Evolutionary conservation across 1,140 invertebrate genomes (phyloP).

Genomic region (Hylyphantes graminicola): DNA sequence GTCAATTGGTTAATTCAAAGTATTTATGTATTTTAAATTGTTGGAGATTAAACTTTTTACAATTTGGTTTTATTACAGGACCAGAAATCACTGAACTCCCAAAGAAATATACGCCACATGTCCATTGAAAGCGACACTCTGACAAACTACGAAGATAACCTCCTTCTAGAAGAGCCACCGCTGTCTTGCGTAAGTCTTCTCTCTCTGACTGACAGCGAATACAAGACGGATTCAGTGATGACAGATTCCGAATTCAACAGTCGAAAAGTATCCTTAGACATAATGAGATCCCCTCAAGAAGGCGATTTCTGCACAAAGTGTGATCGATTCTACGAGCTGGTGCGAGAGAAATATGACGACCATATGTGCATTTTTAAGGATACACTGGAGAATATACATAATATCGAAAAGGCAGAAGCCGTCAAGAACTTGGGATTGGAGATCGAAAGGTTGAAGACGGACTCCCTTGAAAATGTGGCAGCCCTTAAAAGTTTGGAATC

Average conservation of each 20-base stretch:
- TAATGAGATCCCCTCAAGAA: slow-evolving; percentile 24
- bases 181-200: slow-evolving; percentile 48
- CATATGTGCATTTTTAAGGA: slow-evolving; percentile 31
- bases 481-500: background rate
- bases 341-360: slow-evolving; percentile 39
- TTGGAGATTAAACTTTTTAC: too few species aligned
- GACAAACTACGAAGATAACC: slow-evolving; percentile 36
- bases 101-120: background rate
- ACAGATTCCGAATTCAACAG: slow-evolving; percentile 46
- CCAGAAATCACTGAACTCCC: background rate
- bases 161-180: slow-evolving; percentile 37
- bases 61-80: slow-evolving; percentile 35
- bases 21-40: too few species aligned
- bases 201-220: slow-evolving; percentile 51
- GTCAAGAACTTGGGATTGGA: background rate
- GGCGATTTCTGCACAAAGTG: slow-evolving; percentile 22
- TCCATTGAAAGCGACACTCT: slow-evolving; percentile 37
- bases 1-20: too few species aligned
- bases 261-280: slow-evolving; percentile 34
- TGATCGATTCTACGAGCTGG: slow-evolving; percentile 25
- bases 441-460: background rate
- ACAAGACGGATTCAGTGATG: slow-evolving; percentile 10
- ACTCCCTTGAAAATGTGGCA: too few species aligned
- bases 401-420: slow-evolving; percentile 13
- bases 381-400: slow-evolving; percentile 16